phyloP scores from a whole-genome alignment of 2,888 invertebrate genomes.

The Laothoe populi region DNA sequence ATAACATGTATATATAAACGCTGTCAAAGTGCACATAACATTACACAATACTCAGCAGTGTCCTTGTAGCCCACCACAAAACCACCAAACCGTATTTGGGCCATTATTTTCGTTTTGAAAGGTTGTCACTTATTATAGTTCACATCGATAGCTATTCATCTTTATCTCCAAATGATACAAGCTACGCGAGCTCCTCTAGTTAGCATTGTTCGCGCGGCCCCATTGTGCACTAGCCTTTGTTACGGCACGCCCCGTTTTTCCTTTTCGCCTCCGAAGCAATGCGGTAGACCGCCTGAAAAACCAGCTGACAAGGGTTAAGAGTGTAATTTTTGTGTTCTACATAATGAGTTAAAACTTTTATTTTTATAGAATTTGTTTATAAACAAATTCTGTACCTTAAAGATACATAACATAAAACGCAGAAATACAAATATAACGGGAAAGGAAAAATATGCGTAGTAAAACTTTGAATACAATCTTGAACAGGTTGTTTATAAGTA shows the following conservation, averaged over 20 bases:
- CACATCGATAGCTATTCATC: slow-evolving; percentile 58
- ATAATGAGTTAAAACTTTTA: slow-evolving; percentile 39
- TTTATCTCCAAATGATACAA: slow-evolving; percentile 79
- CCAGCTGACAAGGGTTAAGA: slow-evolving; percentile 39
- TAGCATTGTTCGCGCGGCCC: slow-evolving; percentile 76
- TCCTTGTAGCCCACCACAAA: not conserved
- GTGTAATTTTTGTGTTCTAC: slow-evolving; percentile 46
- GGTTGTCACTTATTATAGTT: slow-evolving; percentile 38
- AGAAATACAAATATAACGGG: too few species aligned
- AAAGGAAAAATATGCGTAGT: too few species aligned
- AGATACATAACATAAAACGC: too few species aligned
- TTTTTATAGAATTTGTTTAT: not conserved
- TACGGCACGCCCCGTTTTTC: slow-evolving; percentile 79
- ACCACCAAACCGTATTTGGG: not conserved
- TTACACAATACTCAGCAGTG: not conserved
- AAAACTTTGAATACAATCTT: too few species aligned
- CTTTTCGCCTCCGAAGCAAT: slow-evolving; percentile 71
- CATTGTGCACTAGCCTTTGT: slow-evolving; percentile 77
- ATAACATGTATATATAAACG: too few species aligned
- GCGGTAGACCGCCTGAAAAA: slow-evolving; percentile 39
- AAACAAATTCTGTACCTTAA: not conserved
- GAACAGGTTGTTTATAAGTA: too few species aligned
- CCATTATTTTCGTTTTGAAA: slow-evolving; percentile 29
- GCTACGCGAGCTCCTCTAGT: slow-evolving; percentile 60
- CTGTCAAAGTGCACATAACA: too few species aligned